These are phyloP conservation scores for Pelecanoides urinatrix DNA, from an alignment of 2,113 vertebrate genomes.

Conservation along the genomic window DNA sequence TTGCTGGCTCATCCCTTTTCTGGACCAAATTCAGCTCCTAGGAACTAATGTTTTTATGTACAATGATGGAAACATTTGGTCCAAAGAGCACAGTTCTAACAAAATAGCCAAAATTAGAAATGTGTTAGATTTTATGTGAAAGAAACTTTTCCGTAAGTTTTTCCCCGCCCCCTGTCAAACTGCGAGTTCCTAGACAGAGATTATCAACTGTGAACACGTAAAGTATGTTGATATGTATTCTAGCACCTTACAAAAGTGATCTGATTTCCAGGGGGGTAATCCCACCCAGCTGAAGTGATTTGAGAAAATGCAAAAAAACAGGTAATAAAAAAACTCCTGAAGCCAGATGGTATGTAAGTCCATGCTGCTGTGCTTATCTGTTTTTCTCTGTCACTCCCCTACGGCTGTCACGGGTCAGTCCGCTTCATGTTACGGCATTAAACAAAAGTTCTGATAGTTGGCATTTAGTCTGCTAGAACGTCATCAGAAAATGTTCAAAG, in stretches of 20 bases:
- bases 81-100: neutral
- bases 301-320: neutral
- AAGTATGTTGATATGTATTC: neutral
- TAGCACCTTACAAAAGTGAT: neutral
- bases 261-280: neutral
- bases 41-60: neutral
- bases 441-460: neutral
- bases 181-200: neutral
- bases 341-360: neutral
- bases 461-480: neutral
- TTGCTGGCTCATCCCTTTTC: neutral
- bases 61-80: neutral
- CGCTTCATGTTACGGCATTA: neutral
- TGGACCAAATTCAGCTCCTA: neutral
- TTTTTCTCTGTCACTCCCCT: conserved; percentile 7
- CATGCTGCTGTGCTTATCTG: neutral
- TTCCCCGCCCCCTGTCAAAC: neutral
- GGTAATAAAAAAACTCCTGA: neutral
- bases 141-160: neutral
- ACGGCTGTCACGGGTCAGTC: neutral
- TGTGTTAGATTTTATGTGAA: neutral
- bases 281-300: neutral
- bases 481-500: neutral
- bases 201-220: accelerated
- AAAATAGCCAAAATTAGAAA: neutral